Conservation (phyloP, 2,888 invertebrate species). For the Ephialtes manifestator region DNA sequence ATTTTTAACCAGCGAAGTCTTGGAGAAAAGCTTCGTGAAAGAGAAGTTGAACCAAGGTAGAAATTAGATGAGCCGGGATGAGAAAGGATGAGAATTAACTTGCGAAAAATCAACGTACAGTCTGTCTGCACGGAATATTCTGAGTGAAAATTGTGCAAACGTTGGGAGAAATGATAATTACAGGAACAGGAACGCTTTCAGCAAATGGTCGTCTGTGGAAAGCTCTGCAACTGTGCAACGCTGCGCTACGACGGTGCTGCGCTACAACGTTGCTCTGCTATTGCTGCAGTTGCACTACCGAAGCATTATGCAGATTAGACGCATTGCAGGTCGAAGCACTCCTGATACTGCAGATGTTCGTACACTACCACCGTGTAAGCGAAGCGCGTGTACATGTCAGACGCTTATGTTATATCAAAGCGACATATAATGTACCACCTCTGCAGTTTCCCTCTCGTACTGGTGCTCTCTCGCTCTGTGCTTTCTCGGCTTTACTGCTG, state of each 20-base stretch:
- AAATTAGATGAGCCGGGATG: background rate
- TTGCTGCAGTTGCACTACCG: constrained; percentile 50
- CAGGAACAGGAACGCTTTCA: background rate
- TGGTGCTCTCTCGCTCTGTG: constrained; percentile 37
- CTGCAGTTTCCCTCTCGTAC: constrained; percentile 24
- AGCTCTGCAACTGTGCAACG: background rate
- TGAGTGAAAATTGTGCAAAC: constrained; percentile 14
- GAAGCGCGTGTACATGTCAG: constrained; percentile 28
- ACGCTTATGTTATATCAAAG: constrained; percentile 23
- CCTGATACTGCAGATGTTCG: constrained; percentile 61
- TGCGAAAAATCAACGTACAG: background rate
- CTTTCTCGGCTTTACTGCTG: constrained; percentile 11
- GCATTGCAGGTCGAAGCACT: constrained; percentile 65
- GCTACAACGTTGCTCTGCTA: constrained; percentile 2
- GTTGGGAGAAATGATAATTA: constrained; percentile 48
- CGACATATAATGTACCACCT: constrained; percentile 25
- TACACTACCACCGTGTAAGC: constrained; percentile 48
- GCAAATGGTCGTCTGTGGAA: background rate
- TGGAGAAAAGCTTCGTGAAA: background rate
- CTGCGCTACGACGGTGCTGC: background rate
- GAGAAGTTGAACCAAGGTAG: background rate
- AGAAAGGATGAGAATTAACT: background rate
- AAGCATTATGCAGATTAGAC: constrained; percentile 64
- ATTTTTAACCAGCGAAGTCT: background rate
- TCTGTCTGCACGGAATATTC: constrained; percentile 8